These are phyloP conservation scores for Scomber scombrus DNA, from an alignment of 2,113 vertebrate species.

Conservation along the genomic window DNA sequence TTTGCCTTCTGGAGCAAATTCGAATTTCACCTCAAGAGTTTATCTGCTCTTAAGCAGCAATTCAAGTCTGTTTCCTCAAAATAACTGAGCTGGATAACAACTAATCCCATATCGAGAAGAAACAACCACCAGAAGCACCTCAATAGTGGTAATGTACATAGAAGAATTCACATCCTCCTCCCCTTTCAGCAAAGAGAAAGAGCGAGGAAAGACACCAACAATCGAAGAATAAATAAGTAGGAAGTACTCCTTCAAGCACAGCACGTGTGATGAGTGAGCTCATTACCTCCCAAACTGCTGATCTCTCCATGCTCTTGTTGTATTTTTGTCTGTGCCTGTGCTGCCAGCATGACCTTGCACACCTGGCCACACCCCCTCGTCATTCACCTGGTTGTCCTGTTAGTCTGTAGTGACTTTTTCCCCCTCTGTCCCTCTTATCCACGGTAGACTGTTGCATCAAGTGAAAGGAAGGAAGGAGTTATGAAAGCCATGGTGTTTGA, in stretches of 20 bases:
- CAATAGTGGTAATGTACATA: conserved; percentile 63
- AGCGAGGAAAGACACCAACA: conserved; percentile 38
- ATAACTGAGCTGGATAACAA: conserved; percentile 13
- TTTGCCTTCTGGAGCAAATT: conserved; percentile 41
- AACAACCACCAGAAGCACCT: conserved; percentile 24
- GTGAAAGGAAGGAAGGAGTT: conserved; percentile 13
- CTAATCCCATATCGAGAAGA: conserved; percentile 14
- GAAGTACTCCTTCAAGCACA: conserved; percentile 37
- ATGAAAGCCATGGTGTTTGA: conserved; percentile 39
- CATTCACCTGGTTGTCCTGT: conserved; percentile 50
- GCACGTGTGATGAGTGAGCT: conserved; percentile 32
- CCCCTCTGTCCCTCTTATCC: conserved; percentile 2
- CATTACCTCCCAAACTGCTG: conserved; percentile 36
- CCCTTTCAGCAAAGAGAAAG: conserved; percentile 23
- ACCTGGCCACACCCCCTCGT: conserved; percentile 35
- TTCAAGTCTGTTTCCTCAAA: conserved; percentile 26
- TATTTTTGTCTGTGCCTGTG: conserved; percentile 69
- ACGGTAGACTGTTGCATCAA: conserved; percentile 12
- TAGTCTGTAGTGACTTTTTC: conserved; percentile 48
- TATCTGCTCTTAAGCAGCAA: conserved; percentile 25
- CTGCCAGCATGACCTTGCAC: conserved; percentile 78
- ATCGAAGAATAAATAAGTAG: conserved; percentile 43
- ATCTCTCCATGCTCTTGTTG: conserved; percentile 54
- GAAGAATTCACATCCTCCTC: conserved; percentile 18
- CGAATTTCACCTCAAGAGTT: conserved; percentile 46